phyloP scores from a whole-genome alignment of 2,888 invertebrate genomes.

The Pheosia tremula region DNA sequence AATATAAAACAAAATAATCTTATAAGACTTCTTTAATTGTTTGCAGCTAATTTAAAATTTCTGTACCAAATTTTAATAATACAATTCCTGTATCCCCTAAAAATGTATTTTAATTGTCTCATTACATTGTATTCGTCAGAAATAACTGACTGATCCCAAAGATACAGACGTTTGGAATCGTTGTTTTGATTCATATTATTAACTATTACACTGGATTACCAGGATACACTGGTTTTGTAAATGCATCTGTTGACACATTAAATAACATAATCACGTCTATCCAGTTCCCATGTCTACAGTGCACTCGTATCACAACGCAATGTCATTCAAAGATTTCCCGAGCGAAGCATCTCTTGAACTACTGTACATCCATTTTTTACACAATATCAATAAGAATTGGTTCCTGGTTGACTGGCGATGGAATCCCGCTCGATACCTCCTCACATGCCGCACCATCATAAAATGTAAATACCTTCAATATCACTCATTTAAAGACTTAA shows the following conservation, averaged over 20 bases:
- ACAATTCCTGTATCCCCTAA: too few species aligned
- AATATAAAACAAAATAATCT: background rate
- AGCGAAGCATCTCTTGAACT: slow-evolving; percentile 55
- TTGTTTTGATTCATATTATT: too few species aligned
- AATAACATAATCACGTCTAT: slow-evolving; percentile 32
- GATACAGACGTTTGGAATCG: too few species aligned
- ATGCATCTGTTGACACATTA: too few species aligned
- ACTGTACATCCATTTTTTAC: slow-evolving; percentile 62
- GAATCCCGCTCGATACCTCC: slow-evolving; percentile 61
- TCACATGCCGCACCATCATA: slow-evolving; percentile 74
- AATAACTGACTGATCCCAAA: too few species aligned
- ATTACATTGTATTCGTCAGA: too few species aligned
- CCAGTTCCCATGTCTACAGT: slow-evolving; percentile 29
- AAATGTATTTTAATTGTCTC: too few species aligned
- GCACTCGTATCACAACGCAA: slow-evolving; percentile 56
- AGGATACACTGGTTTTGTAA: too few species aligned
- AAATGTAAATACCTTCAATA: slow-evolving; percentile 72
- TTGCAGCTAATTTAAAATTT: too few species aligned
- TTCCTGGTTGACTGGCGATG: slow-evolving; percentile 75
- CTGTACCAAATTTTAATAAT: too few species aligned
- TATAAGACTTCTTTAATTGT: background rate
- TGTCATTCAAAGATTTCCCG: slow-evolving; percentile 75
- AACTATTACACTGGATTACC: too few species aligned
- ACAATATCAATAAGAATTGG: slow-evolving; percentile 64
- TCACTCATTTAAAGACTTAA: slow-evolving; percentile 62